These are phyloP conservation scores for Trichonephila clavipes DNA, from an alignment of 1,140 invertebrate species.

Conservation along the genomic window DNA sequence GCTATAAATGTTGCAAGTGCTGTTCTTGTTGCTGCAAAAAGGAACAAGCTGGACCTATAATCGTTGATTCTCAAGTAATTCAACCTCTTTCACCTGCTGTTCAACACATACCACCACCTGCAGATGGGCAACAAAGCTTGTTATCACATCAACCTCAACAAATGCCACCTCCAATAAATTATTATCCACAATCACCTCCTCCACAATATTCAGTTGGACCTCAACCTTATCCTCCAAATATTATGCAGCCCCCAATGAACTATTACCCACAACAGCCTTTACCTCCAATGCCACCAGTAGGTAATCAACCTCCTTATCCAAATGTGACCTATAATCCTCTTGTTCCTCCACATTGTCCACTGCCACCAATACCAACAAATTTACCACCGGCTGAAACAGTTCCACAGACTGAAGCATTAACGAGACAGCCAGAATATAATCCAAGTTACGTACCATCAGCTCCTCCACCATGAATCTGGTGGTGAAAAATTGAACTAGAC, in stretches of 20 bases:
- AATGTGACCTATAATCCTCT: neutral
- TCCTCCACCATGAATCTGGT: neutral
- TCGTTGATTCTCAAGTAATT: neutral
- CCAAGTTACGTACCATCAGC: conserved; percentile 33
- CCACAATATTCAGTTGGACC: conserved; percentile 9
- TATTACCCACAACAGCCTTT: neutral
- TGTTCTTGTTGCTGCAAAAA: neutral
- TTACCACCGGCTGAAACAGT: neutral
- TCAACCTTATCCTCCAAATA: neutral
- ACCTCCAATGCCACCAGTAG: neutral
- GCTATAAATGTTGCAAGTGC: conserved; percentile 37
- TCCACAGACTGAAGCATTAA: neutral
- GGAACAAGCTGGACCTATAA: neutral
- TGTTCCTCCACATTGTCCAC: conserved; percentile 26
- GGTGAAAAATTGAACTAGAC: neutral
- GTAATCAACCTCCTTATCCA: neutral
- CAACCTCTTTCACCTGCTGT: conserved; percentile 27
- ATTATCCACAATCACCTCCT: neutral
- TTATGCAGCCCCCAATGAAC: neutral
- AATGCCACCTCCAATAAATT: neutral
- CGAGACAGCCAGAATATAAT: conserved; percentile 35
- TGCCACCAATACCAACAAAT: conserved; percentile 19
- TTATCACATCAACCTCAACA: neutral
- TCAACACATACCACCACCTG: neutral
- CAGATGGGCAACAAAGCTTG: neutral